phyloP scores from a whole-genome alignment of 1,140 invertebrate species.

The Drosophila truncata region DNA sequence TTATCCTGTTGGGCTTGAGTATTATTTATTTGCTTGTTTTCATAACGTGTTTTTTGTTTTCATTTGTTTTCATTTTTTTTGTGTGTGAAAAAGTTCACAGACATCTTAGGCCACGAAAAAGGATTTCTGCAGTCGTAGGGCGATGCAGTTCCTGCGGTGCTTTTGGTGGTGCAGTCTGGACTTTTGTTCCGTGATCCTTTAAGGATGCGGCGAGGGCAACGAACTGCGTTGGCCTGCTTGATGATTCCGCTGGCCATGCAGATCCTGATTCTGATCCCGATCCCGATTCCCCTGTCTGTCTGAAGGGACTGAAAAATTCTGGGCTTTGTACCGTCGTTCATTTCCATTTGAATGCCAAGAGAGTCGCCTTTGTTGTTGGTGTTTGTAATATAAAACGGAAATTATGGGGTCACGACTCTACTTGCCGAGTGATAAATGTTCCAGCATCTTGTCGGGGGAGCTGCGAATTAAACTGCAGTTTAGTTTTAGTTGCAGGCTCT shows the following conservation, averaged over 20 bases:
- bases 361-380: constrained; percentile 39
- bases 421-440: constrained; percentile 52
- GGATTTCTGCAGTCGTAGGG: constrained; percentile 36
- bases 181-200: constrained; percentile 62
- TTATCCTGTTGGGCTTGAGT: constrained; percentile 62
- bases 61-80: constrained; percentile 22
- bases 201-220: constrained; percentile 71
- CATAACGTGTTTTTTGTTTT: constrained; percentile 61
- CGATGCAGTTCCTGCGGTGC: constrained; percentile 43
- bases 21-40: constrained; percentile 43
- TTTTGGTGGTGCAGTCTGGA: constrained; percentile 49
- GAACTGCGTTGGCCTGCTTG: constrained; percentile 61
- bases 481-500: constrained; percentile 5
- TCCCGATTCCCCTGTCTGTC: constrained; percentile 42
- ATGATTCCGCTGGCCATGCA: constrained; percentile 18
- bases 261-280: constrained; percentile 24
- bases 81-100: constrained; percentile 74
- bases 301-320: constrained; percentile 23
- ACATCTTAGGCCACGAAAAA: constrained; percentile 55
- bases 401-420: constrained; percentile 74
- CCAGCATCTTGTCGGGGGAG: constrained; percentile 17
- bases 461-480: constrained; percentile 13
- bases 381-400: constrained; percentile 46
- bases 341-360: constrained; percentile 61
- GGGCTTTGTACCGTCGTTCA: constrained; percentile 38